Base-by-base conservation (phyloP, 2,113 vertebrate species). In the Platichthys flesus region DNA sequence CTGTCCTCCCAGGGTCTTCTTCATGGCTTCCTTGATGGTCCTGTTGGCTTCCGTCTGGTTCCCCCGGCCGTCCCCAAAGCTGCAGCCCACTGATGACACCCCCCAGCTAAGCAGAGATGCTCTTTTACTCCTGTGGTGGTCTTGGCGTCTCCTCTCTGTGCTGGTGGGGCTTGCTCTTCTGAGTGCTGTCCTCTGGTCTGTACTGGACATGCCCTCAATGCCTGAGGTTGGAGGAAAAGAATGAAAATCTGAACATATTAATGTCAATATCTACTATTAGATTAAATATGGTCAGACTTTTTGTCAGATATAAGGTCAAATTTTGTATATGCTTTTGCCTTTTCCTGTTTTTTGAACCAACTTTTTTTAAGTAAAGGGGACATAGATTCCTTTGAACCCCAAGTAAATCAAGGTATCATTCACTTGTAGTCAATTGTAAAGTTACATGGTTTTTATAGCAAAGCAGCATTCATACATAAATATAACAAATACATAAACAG, bases 11-110 rank as follows among this genome's bases (percentile, higher is more conserved):
- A 94, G 90, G 71, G 82, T 94, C 89, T 94, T 97, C 77, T 93
- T 93, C 0, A 93, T 86, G 14, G 94, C 91, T 23, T 95, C 95
- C 88, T 94, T 95, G 76, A 93, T 92, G 54, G 91, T 90, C 60
- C 94, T 91, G 66, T 95, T 94, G 0, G 85, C 93, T 70, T 93
- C 91, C 20, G 89, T 85, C 7, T 86, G 94, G 60, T 94, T 93
- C 61, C 88, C 67, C 2, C 91, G 69, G 5, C 89, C 62, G 3
- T 92, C 20, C 1, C 91, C 64, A 54, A 91, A 91, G 74, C 79
- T 79, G 70, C 82, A 23, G 5, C 92, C 37, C 13, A 90, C 63
- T 0, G 94, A 77, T 15, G 93, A 79, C 0, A 85, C 65, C 0
- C 91, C 87, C 74, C 93, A 93, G 8, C 84, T 82, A 76, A 85